Base-by-base conservation (phyloP, 2,888 invertebrate species). In the Piscicola geometra region DNA sequence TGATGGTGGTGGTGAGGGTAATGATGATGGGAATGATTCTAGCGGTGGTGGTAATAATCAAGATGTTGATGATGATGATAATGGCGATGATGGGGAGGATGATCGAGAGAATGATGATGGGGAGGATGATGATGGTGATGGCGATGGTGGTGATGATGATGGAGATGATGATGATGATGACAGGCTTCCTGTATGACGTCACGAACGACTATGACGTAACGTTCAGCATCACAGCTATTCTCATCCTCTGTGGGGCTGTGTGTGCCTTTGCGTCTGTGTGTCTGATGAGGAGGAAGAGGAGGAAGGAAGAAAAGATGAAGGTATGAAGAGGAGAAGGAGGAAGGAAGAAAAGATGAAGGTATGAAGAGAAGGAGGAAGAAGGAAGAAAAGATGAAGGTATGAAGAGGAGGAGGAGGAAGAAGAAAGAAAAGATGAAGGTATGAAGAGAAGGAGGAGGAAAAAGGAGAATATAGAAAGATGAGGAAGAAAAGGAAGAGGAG, bases 121-220 rank as follows among this genome's bases (percentile, higher is more conserved):
- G 5, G 41, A 41, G 5, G 41, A 41, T 5, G 41, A 15, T 5
- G 64, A 9, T 9, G 64, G 3, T 25, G 30, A 21, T 9, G 9
- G 21, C 3, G 21, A 64, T 9, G 21, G 21, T 64, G 64, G 21
- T 9, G 21, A 64, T 9, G 21, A 64, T 25, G 28, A 28, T 3
- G 9, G 21, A 9, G 64, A 64, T 9, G 21, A 25, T 12, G 21
- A 30, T 12, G 30, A 64, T 64, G 64, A 30, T 3, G 64, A 9
- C 71, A 79, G 79, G 79, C 28, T 78, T 35, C 74, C 41, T 79
- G 33, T 78, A 76, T 36, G 79, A 79, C 68, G 21, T 66, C 21
- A 78, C 79, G 1, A 67, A 69, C 2, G 70, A 78, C 76, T 79
- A 78, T 76, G 60, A 76, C 35, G 32, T 78, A 12, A 78, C 79